Conservation (phyloP, 2,113 vertebrate species). For the Abramis brama region DNA sequence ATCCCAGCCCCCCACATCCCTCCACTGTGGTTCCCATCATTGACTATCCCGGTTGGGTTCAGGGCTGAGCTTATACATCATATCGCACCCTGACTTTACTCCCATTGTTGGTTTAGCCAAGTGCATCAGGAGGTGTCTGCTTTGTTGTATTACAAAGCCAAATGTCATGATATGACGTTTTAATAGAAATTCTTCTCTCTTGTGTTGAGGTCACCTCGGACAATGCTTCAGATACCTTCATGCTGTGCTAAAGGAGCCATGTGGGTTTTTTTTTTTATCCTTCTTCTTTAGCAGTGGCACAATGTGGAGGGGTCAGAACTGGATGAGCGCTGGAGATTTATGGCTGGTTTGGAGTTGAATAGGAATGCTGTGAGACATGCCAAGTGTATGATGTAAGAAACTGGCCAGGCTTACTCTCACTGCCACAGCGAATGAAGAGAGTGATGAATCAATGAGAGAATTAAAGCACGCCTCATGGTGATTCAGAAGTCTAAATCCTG, state of each 20-base stretch:
- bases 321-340: slow-evolving; percentile 24
- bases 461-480: neutral
- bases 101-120: slow-evolving; percentile 38
- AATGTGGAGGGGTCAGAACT: slow-evolving; percentile 13
- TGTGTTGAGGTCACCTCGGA: slow-evolving; percentile 43
- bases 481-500: neutral
- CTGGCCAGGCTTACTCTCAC: neutral
- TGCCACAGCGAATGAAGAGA: slow-evolving; percentile 10
- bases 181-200: slow-evolving; percentile 24
- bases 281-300: slow-evolving; percentile 25
- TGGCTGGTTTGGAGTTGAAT: slow-evolving; percentile 19
- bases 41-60: slow-evolving; percentile 61
- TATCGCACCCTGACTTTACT: slow-evolving; percentile 11
- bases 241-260: slow-evolving; percentile 32
- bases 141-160: slow-evolving; percentile 31
- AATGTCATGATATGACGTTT: slow-evolving; percentile 40
- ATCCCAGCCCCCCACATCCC: slow-evolving; percentile 24
- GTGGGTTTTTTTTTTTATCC: slow-evolving; percentile 16
- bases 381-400: slow-evolving; percentile 12
- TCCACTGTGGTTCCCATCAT: slow-evolving; percentile 58
- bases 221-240: slow-evolving; percentile 40
- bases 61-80: slow-evolving; percentile 71
- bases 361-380: slow-evolving; percentile 7
- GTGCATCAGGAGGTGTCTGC: slow-evolving; percentile 29
- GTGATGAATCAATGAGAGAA: slow-evolving; percentile 22